Percentiles rank a stretch among this genome's conserved stretches.
Evolutionary conservation across 2,888 invertebrate species (phyloP).

Genomic region (Cephus rjabovi): DNA sequence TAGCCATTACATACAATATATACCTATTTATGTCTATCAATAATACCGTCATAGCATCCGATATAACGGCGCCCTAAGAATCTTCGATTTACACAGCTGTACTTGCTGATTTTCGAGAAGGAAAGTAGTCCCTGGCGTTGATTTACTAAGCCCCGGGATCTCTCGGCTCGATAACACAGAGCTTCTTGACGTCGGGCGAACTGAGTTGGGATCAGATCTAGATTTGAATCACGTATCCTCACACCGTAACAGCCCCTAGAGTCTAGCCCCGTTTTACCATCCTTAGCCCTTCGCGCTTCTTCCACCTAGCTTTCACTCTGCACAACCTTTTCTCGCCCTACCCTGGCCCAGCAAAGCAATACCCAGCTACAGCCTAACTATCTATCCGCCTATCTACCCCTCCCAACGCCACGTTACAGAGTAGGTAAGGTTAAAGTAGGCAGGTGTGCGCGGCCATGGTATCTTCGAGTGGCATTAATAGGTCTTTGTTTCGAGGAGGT

Average conservation of each 20-base stretch:
- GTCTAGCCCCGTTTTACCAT: conserved; percentile 7
- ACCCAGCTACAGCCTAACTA: not conserved
- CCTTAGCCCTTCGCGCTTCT: conserved; percentile 11
- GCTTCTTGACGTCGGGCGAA: conserved; percentile 36
- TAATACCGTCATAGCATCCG: too few species aligned
- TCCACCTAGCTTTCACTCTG: conserved; percentile 19
- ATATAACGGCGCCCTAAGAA: too few species aligned
- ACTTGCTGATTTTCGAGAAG: not conserved
- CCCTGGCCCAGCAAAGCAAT: not conserved
- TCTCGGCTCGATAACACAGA: conserved; percentile 22
- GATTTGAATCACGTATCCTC: conserved; percentile 63
- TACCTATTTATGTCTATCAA: too few species aligned
- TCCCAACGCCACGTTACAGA: not conserved
- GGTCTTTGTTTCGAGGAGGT: conserved; percentile 50
- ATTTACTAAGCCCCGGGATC: conserved; percentile 3
- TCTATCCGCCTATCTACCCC: not conserved
- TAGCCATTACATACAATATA: too few species aligned
- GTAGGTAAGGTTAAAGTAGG: not conserved
- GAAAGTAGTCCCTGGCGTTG: not conserved
- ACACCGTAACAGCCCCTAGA: conserved; percentile 21
- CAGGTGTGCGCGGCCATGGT: conserved; percentile 13
- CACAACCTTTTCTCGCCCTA: conserved; percentile 20
- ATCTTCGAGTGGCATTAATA: conserved; percentile 55
- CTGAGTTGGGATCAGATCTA: conserved; percentile 56
- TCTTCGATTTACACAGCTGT: too few species aligned